Evolutionary conservation across 1,140 invertebrate genomes (phyloP).

Genomic region (Lithobius niger): DNA sequence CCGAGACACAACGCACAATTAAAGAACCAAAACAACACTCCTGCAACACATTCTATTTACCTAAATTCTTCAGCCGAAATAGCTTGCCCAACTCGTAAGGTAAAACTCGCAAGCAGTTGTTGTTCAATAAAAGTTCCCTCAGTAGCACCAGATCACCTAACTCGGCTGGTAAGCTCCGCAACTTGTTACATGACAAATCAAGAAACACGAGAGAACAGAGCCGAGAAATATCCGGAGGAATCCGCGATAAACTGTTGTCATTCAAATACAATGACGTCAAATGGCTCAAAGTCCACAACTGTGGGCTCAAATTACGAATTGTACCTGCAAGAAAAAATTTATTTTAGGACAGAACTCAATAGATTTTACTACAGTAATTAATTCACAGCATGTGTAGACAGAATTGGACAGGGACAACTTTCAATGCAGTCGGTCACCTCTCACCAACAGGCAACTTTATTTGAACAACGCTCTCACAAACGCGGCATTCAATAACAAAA

Average conservation of each 20-base stretch:
- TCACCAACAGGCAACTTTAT: too few relatives aligned
- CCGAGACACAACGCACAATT: too few relatives aligned
- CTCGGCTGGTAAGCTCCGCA: conserved; percentile 83
- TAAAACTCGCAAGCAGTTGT: conserved; percentile 82
- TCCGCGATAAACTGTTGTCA: conserved; percentile 75
- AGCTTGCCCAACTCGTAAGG: conserved; percentile 96
- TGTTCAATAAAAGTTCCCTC: conserved; percentile 82
- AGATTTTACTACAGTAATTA: neutral
- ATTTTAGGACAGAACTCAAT: too few relatives aligned
- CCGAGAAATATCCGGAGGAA: conserved; percentile 75
- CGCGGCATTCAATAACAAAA: too few relatives aligned
- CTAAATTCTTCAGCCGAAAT: conserved; percentile 72
- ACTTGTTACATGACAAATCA: conserved; percentile 87
- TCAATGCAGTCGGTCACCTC: too few relatives aligned
- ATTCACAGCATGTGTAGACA: too few relatives aligned
- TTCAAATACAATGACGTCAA: conserved; percentile 87
- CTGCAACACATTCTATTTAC: too few relatives aligned
- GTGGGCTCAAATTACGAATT: conserved; percentile 79
- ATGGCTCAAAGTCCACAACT: conserved; percentile 77
- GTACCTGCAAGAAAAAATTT: conserved; percentile 52
- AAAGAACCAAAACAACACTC: too few relatives aligned
- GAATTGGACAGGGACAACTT: too few relatives aligned
- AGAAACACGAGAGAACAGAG: conserved; percentile 69
- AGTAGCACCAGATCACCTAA: conserved; percentile 87
- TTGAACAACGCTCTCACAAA: too few relatives aligned